Evolutionary conservation across 2,113 vertebrate genomes (phyloP).

Genomic region (Dipodomys stephensi): DNA sequence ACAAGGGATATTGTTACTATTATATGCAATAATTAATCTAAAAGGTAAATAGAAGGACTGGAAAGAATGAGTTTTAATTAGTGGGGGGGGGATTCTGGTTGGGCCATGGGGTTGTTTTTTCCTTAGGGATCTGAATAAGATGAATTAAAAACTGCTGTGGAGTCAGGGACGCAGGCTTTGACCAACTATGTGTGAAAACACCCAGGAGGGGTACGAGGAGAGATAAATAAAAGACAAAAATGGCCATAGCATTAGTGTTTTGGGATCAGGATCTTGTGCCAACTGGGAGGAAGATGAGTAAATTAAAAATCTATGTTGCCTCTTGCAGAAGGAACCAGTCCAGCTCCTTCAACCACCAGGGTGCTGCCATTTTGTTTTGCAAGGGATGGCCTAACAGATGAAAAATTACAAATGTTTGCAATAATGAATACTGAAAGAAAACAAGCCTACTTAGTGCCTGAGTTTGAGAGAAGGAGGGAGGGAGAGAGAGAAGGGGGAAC

Average conservation of each 20-base stretch:
- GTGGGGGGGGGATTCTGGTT: not conserved
- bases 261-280: not conserved
- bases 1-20: not conserved
- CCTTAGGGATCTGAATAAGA: not conserved
- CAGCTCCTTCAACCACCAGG: not conserved
- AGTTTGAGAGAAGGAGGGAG: not conserved
- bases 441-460: not conserved
- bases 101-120: not conserved
- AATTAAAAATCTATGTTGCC: not conserved
- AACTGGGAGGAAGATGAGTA: conserved; percentile 33
- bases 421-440: conserved; percentile 35
- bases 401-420: conserved; percentile 44
- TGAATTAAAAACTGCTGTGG: not conserved
- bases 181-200: not conserved
- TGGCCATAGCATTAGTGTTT: not conserved
- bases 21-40: not conserved
- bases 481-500: not conserved
- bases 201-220: not conserved
- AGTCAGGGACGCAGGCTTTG: not conserved
- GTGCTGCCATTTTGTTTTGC: conserved; percentile 57
- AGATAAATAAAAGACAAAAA: not conserved
- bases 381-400: not conserved
- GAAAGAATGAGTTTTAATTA: not conserved
- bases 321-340: conserved; percentile 13
- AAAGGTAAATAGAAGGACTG: not conserved